These are phyloP conservation scores for Brachylomia viminalis DNA, from an alignment of 2,888 invertebrate species.

Conservation along the genomic window DNA sequence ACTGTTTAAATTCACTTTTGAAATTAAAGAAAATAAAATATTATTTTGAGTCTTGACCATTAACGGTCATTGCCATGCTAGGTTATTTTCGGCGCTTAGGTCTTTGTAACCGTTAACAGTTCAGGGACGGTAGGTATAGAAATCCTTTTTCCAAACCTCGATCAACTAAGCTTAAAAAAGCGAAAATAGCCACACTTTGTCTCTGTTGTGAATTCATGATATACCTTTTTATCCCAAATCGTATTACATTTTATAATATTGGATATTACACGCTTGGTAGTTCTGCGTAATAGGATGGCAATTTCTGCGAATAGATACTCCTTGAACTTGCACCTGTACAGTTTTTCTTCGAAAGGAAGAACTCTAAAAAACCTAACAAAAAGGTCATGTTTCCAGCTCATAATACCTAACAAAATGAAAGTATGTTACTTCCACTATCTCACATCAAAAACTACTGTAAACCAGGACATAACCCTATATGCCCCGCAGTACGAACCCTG, in stretches of 20 bases:
- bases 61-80: neutral
- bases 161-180: slow-evolving; percentile 12
- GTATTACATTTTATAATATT: slow-evolving; percentile 41
- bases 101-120: slow-evolving; percentile 31
- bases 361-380: too few relatives aligned
- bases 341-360: neutral
- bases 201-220: slow-evolving; percentile 46
- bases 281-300: neutral
- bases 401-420: neutral
- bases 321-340: neutral
- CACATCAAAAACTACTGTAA: slow-evolving; percentile 10
- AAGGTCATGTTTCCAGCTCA: neutral
- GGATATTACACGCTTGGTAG: neutral
- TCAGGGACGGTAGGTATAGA: slow-evolving; percentile 6
- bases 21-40: neutral
- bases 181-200: slow-evolving; percentile 40
- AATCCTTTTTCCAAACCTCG: slow-evolving; percentile 20
- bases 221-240: slow-evolving; percentile 16
- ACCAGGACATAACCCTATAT: slow-evolving; percentile 2
- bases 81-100: slow-evolving; percentile 16
- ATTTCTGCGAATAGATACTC: neutral
- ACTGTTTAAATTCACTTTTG: too few relatives aligned
- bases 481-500: neutral
- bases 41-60: neutral
- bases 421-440: neutral